Conservation (phyloP, 2,888 invertebrate species). For the Unio pictorum region DNA sequence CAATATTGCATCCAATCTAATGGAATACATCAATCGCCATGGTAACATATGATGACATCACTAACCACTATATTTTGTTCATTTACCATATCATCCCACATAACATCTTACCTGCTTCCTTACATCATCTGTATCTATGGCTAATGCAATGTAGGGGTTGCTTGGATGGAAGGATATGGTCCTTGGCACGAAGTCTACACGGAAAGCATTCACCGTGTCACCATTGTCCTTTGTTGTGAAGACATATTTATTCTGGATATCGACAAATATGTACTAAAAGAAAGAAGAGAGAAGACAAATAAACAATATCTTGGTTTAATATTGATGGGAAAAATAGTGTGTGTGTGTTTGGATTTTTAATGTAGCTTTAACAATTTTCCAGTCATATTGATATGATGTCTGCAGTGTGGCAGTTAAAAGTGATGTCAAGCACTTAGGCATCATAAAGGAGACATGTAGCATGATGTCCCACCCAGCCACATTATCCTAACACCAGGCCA, state of each 20-base stretch:
- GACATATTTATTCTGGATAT: conserved; percentile 82
- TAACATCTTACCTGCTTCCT: conserved; percentile 74
- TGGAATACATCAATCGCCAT: too few species aligned
- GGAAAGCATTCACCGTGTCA: conserved; percentile 77
- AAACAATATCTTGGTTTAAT: not conserved
- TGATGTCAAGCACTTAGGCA: too few species aligned
- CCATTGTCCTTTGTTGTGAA: conserved; percentile 86
- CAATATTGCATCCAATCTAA: too few species aligned
- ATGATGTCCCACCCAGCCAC: too few species aligned
- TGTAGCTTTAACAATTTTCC: too few species aligned
- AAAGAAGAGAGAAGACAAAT: conserved; percentile 53
- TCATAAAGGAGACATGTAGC: too few species aligned
- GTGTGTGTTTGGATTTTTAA: too few species aligned
- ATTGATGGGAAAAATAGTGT: not conserved
- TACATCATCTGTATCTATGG: conserved; percentile 82
- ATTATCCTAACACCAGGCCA: too few species aligned
- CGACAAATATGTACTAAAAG: conserved; percentile 88
- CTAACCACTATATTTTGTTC: too few species aligned
- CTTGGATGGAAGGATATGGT: conserved; percentile 84
- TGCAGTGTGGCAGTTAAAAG: too few species aligned
- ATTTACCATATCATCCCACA: not conserved
- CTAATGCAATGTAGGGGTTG: conserved; percentile 80
- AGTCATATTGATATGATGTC: too few species aligned
- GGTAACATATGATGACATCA: too few species aligned
- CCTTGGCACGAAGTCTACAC: conserved; percentile 83